Evolutionary conservation across 2,797 vertebrate species (phyloP), one percentile per base, ranked within the genome.

Genomic region (Halcyon badia): DNA sequence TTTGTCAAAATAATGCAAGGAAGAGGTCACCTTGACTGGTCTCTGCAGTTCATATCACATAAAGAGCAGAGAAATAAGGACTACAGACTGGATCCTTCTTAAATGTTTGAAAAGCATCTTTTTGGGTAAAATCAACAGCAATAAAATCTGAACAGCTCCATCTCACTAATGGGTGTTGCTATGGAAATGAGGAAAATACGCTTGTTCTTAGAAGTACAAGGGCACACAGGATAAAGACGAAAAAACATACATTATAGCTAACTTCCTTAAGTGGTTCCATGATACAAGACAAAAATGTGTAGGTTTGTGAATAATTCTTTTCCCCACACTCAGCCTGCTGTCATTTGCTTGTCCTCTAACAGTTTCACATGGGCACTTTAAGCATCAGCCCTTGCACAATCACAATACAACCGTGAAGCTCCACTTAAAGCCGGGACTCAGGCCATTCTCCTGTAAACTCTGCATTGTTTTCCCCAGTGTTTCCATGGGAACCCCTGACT

Each of bases 181-280:
- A 79, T 79, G 75, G 62, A 92, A 92, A 95, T 90, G 37, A 71
- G 57, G 33, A 69, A 84, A 96, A 89, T 71, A 65, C 17, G 22
- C 33, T 76, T 68, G 31, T 58, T 86, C 57, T 78, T 81, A 82
- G 70, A 75, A 92, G 68, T 61, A 52, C 35, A 83, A 68, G 41
- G 37, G 70, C 39, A 89, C n/a, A 69, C 0, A 18, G 33, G n/a
- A 64, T 56, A 96, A 87, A 14, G 41, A 30, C 0, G 8, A 83
- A 48, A 88, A 83, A 48, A 1, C 14, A 11, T 25, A 44, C 19
- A 17, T 46, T 64, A 6, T 30, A 76, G 56, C 51, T 65, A 52
- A 13, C 19, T 44, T 62, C 10, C 37, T n/a, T 80, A 48, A 92
- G 71, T 62, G 39, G 10, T 91, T 62, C 22, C 9, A 12, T 12